Base-by-base conservation (phyloP, 2,888 invertebrate genomes). In the Eremobia ochroleuca region DNA sequence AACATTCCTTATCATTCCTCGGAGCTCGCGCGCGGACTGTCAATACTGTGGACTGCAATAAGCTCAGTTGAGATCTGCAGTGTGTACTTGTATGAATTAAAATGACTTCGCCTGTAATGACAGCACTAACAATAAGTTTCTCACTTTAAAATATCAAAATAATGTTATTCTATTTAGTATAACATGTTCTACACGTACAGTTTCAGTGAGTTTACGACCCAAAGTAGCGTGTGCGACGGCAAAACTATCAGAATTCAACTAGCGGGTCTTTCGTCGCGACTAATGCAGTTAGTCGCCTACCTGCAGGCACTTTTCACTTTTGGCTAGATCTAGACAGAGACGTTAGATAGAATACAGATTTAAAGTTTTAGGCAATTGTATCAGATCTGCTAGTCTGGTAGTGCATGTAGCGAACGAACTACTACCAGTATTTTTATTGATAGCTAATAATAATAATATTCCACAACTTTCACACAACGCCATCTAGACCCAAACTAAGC, bases 271-370 rank as follows among this genome's bases (percentile, higher is more conserved):
- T 85, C 88, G 83, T 78, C 82, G 71, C 82, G 85, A 82, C 89
- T 92, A 92, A 92, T 85, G 70, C 72, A 82, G 87, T 92, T 92
- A 91, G 87, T 81, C 80, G 73, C 82, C 81, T 80, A 83, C 87
- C 84, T 81, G 77, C 79, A 77, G 85, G 83, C 80, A 76, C 82
- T 87, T 83, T 85, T 78, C 77, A 66, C 71, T 72, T 86, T 82
- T 72, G 68, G n/a, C 68, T 65, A 62, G 69, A 84, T 66, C 31
- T 37, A 71, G 73, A 68, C 34, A 25, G 18, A 67, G n/a, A 25
- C 25, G 6, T 55, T 66, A 81, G 5, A 61, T 25, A 18, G 66
- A 76, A 62, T 46, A 28, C 49, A 34, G 66, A 81, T 61, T 74
- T 43, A 52, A 73, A n/a, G 25, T 40, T 58, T 15, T 28, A 74